Conservation (phyloP, 92 coral and sea anemone species). For the Siderastrea radians region DNA sequence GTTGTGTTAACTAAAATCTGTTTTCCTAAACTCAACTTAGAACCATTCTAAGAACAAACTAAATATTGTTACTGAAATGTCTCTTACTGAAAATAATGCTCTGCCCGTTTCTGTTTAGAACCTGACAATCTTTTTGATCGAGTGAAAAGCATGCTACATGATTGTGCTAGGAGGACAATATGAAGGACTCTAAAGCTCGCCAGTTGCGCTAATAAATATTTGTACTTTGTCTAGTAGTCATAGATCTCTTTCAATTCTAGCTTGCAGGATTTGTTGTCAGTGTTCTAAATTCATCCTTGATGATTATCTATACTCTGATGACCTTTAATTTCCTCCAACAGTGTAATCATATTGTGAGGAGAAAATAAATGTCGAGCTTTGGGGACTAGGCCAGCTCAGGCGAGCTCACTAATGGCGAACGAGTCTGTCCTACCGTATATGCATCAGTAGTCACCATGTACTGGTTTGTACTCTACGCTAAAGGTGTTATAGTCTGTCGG, state of each 20-base stretch:
- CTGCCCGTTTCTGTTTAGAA: background rate
- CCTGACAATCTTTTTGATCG: background rate
- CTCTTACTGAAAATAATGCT: background rate
- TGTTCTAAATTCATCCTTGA: background rate
- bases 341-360: background rate
- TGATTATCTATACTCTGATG: background rate
- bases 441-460: background rate
- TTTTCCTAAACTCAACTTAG: background rate
- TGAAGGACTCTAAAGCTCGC: too few relatives aligned
- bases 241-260: too few relatives aligned
- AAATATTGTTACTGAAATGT: background rate
- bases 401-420: background rate
- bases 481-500: too few relatives aligned
- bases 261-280: too few relatives aligned
- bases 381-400: background rate
- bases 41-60: background rate
- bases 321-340: background rate
- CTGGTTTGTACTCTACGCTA: background rate
- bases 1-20: background rate
- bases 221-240: too few relatives aligned
- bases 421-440: background rate
- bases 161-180: too few relatives aligned
- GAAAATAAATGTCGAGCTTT: background rate
- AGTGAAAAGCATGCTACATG: background rate
- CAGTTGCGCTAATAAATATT: too few relatives aligned